Conservation (phyloP, 2,888 invertebrate species). For the Abscondita cerata region DNA sequence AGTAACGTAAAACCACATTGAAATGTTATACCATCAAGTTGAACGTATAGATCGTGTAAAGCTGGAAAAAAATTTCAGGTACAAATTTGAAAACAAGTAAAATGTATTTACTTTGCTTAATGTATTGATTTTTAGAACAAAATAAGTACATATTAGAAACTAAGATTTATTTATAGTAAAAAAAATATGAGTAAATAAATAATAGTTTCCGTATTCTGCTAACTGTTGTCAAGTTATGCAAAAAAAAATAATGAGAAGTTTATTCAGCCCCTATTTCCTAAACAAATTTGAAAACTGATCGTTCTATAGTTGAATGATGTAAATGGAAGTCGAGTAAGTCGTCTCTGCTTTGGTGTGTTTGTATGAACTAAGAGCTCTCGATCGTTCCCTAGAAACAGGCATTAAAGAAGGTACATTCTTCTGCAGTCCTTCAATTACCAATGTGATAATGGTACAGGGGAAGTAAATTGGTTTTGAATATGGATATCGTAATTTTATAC, state of each 20-base stretch:
- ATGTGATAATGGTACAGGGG: conserved; percentile 48
- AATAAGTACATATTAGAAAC: no score
- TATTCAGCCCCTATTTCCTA: conserved; percentile 9
- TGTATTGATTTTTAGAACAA: no score
- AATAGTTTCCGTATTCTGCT: no score
- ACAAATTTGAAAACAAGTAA: no score
- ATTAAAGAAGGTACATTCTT: conserved; percentile 50
- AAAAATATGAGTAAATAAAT: no score
- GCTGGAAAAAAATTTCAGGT: no score
- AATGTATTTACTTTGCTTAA: no score
- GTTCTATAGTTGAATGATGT: conserved; percentile 17
- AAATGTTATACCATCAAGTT: no score
- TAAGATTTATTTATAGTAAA: no score
- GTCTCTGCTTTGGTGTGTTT: conserved; percentile 46
- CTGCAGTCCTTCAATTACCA: conserved; percentile 51
- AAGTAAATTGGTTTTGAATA: conserved; percentile 48
- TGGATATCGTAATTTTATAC: conserved; percentile 46
- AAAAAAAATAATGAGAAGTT: conserved; percentile 8
- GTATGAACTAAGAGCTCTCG: conserved; percentile 46
- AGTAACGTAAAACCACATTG: no score
- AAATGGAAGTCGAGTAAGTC: conserved; percentile 31
- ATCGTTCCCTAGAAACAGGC: conserved; percentile 46
- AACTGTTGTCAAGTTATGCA: background rate
- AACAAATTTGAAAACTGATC: conserved; percentile 28
- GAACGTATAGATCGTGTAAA: no score